Evolutionary conservation across 1,140 invertebrate genomes (phyloP), one percentile per base, ranked within the genome.

Genomic region (Lineus longissimus): DNA sequence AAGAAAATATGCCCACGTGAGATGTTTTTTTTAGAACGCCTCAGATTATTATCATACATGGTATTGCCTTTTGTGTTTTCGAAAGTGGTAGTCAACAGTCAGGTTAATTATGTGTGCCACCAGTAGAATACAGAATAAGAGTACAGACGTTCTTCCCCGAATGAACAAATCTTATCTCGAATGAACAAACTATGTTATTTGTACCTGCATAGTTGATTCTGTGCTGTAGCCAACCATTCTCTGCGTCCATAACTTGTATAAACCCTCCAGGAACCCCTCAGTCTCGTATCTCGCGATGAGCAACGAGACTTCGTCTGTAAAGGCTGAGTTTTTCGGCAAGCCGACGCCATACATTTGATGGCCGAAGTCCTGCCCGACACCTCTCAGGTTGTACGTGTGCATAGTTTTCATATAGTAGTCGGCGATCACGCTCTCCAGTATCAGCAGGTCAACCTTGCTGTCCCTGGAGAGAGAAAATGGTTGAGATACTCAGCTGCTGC

Each of bases 401-500:
- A 51, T 51, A 51, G 47, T 51, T 23, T 51, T 19, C n/a, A 51
- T 27, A n/a, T 51, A 51, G n/a, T 51, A 51, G n/a, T 51, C 47
- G 25, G 25, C 19, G 9, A 51, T 27, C n/a, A 51, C 47, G 47
- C 47, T 19, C n/a, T 51, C 47, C n/a, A 51, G 25, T 25, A 43
- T 55, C 60, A 33, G 43, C 9, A 61, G 60, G 17, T 61, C 40
- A 13, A 61, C 55, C 19, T 31, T 22, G 22, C 25, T 23, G 19
- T 61, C 55, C 60, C 33, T 61, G 30, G 17, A 57, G 22, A 36
- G 41, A 36, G 4, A 36, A 36, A 36, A 4, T 7, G 15, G 33
- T 36, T 36, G 33, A 7, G 15, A 7, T 36, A 36, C n/a, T n/a
- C n/a, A n/a, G n/a, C n/a, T n/a, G n/a, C n/a, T n/a, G n/a, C n/a